Evolutionary conservation across 1,140 invertebrate species (phyloP).

Genomic region (Argopecten irradians): DNA sequence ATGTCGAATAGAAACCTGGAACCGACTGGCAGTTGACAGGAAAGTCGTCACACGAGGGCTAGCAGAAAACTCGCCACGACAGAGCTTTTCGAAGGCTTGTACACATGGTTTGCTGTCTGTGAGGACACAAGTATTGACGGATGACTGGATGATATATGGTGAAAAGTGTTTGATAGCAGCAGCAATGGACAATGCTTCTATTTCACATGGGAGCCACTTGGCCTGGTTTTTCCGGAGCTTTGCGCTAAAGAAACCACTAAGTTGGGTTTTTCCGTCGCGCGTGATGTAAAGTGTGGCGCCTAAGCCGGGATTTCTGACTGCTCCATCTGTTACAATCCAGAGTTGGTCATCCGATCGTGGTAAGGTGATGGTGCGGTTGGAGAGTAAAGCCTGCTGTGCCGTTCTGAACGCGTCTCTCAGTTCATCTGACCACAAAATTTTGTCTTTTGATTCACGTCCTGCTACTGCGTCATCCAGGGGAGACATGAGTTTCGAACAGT

Average conservation of each 20-base stretch:
- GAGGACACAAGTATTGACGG: not conserved
- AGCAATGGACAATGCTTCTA: slow-evolving; percentile 50
- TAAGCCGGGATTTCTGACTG: too few species aligned
- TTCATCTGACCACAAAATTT: too few species aligned
- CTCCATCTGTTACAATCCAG: too few species aligned
- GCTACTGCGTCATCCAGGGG: too few species aligned
- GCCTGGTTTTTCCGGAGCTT: too few species aligned
- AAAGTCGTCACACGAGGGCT: slow-evolving; percentile 28
- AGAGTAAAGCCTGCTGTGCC: too few species aligned
- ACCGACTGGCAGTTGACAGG: slow-evolving; percentile 33
- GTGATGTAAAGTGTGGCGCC: not conserved
- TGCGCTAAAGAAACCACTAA: slow-evolving; percentile 53
- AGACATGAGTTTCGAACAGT: too few species aligned
- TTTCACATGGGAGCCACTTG: slow-evolving; percentile 53
- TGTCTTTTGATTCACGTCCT: too few species aligned
- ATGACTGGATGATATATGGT: slow-evolving; percentile 38
- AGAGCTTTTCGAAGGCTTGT: slow-evolving; percentile 38
- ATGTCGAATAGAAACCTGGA: slow-evolving; percentile 26
- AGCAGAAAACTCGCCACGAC: not conserved
- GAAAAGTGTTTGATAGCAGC: slow-evolving; percentile 51
- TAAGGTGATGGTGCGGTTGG: too few species aligned
- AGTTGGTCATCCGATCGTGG: too few species aligned
- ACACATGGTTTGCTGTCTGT: slow-evolving; percentile 45
- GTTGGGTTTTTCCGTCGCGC: not conserved
- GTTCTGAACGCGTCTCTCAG: too few species aligned